A percentile compares a stretch with the other conserved stretches of the same genome.
Evolutionary conservation across 2,797 vertebrate genomes (phyloP).

Genomic region (Heterohyrax brucei): DNA sequence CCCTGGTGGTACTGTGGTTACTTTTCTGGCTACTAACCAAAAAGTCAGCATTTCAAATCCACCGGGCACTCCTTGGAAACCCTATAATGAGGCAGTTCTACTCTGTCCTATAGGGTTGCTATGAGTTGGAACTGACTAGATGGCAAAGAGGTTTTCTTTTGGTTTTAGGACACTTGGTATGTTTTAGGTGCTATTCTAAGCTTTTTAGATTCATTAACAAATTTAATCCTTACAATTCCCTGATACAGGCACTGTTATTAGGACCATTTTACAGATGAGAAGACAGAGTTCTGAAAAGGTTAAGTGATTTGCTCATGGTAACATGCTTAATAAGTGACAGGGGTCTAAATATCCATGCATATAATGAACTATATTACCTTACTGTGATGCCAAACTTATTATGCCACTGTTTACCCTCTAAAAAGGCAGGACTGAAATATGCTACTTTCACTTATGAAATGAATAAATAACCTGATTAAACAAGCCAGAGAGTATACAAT

Average conservation of each 20-base stretch:
- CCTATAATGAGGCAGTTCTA: too few relatives aligned
- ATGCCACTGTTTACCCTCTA: conserved; percentile 55
- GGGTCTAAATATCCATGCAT: conserved; percentile 46
- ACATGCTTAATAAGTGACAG: conserved; percentile 39
- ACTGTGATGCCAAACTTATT: conserved; percentile 24
- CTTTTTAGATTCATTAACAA: conserved; percentile 26
- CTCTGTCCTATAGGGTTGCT: too few relatives aligned
- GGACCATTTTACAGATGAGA: conserved; percentile 1
- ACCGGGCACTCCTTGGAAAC: too few relatives aligned
- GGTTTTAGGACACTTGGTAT: neutral
- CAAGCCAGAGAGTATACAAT: conserved; percentile 44
- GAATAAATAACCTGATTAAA: conserved; percentile 63
- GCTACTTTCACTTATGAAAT: conserved; percentile 67
- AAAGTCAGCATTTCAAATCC: too few relatives aligned
- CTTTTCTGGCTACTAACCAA: too few relatives aligned
- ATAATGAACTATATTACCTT: conserved; percentile 11
- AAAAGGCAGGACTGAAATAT: conserved; percentile 71
- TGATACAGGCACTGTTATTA: neutral
- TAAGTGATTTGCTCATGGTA: conserved; percentile 43
- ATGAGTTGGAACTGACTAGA: too few relatives aligned
- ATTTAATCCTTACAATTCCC: conserved; percentile 8
- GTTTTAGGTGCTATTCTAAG: neutral
- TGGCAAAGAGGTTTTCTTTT: too few relatives aligned
- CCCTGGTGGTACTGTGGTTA: too few relatives aligned
- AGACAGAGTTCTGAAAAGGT: conserved; percentile 42